Base-by-base conservation (phyloP, 2,797 vertebrate genomes). In the Anisognathus igniventris region DNA sequence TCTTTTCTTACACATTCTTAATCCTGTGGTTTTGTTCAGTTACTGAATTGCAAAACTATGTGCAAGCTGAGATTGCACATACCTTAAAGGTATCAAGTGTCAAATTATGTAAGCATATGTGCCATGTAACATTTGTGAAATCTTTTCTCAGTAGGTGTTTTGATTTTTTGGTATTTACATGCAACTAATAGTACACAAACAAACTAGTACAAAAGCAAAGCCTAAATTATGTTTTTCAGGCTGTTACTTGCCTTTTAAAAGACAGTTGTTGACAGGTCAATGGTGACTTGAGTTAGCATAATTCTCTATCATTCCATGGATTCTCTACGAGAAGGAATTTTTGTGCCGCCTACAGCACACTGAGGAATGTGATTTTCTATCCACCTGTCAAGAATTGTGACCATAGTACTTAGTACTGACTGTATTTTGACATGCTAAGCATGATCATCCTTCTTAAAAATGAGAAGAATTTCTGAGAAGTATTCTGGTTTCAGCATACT, bases 351-450 rank as follows among this genome's bases (percentile, higher is more conserved):
- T 90, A 76, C 33, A 80, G 61, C 39, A 87, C 58, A 68, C 27
- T 48, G 72, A 92, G 76, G 27, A 78, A 86, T 53, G 22, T 58
- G 67, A 39, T 82, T 87, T 94, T 72, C 79, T 91, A 95, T 86
- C 56, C 33, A 33, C 64, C 74, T 90, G 27, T 71, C 67, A 94
- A 71, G 74, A 95, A 95, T 95, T 76, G 45, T 70, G 95, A 76
- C 56, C 64, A 22, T 4, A 47, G 51, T 83, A 96, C 94, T 97
- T 76, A 96, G 28, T 47, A 92, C 35, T 71, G 62, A 93, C 75
- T 94, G 53, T 28, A 90, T 89, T 94, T 89, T 82, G 65, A 87
- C 71, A 79, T 53, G 35, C 48, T 93, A 92, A 95, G 73, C 30
- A 92, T 84, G 54, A 30, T 13, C 2, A 7, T 48, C 8, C 28